A percentile compares a stretch with the other conserved stretches of the same genome.
Conservation (phyloP, 2,113 vertebrate species). For the Tachysurus fulvidraco region DNA sequence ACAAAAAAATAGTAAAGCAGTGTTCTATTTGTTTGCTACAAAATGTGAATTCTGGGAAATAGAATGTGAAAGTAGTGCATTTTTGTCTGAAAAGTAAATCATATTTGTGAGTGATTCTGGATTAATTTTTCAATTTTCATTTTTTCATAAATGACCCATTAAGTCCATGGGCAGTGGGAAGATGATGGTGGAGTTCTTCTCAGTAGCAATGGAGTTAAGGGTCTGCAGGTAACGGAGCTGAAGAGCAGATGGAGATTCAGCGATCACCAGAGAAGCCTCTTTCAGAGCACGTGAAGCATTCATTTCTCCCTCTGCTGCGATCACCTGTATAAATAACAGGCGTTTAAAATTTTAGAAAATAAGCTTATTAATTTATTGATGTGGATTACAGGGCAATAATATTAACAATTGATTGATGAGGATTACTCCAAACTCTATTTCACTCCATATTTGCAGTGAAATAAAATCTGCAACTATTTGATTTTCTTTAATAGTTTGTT, state of each 20-base stretch:
- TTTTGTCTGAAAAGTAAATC: neutral
- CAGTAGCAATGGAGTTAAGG: constrained; percentile 77
- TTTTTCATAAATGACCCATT: constrained; percentile 68
- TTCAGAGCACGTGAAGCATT: constrained; percentile 85
- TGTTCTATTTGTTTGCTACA: neutral
- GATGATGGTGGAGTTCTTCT: constrained; percentile 91
- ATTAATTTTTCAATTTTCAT: constrained; percentile 48
- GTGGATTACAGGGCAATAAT: neutral
- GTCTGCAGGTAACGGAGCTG: constrained; percentile 87
- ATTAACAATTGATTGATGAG: neutral
- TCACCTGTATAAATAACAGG: constrained; percentile 63
- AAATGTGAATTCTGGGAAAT: neutral
- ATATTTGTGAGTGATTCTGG: neutral
- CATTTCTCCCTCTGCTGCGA: constrained; percentile 81
- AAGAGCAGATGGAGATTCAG: constrained; percentile 78
- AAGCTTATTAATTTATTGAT: neutral
- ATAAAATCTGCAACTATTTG: neutral
- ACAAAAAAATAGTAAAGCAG: neutral
- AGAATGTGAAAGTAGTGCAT: neutral
- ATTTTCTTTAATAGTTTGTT: neutral
- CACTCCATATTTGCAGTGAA: neutral
- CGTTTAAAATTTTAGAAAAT: neutral
- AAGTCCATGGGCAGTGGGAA: constrained; percentile 87
- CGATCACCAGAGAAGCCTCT: constrained; percentile 81
- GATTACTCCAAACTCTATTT: neutral